Percentiles rank a stretch among this genome's conserved stretches.
Conservation (phyloP, 2,113 vertebrate genomes). For the Agapornis roseicollis region DNA sequence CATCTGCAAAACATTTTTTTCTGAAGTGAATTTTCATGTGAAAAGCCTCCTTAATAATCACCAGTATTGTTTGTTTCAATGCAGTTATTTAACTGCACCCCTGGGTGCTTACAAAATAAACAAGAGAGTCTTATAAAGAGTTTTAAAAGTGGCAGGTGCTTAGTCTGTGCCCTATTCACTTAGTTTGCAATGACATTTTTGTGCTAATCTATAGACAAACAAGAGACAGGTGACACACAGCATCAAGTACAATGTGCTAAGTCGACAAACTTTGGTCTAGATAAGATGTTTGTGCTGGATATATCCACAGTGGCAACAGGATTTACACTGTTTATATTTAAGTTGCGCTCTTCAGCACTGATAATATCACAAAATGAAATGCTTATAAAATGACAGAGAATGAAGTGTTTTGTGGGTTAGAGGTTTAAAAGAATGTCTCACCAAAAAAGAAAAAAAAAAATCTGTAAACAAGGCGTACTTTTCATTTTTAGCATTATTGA, state of each 20-base stretch:
- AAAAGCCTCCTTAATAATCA: slow-evolving; percentile 83
- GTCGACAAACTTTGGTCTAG: slow-evolving; percentile 60
- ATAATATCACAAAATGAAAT: background rate
- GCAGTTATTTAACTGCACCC: slow-evolving; percentile 85
- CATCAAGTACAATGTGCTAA: slow-evolving; percentile 63
- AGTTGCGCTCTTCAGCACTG: background rate
- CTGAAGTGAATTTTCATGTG: slow-evolving; percentile 82
- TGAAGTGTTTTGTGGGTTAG: background rate
- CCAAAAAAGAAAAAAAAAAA: background rate
- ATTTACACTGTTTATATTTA: slow-evolving; percentile 34
- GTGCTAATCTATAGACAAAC: slow-evolving; percentile 81
- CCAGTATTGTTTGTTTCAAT: slow-evolving; percentile 81
- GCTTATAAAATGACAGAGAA: background rate
- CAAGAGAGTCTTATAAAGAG: slow-evolving; percentile 86
- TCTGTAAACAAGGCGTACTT: background rate
- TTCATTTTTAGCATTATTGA: background rate
- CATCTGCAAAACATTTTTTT: slow-evolving; percentile 85
- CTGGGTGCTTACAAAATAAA: slow-evolving; percentile 84
- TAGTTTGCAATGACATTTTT: slow-evolving; percentile 76
- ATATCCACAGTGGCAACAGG: background rate
- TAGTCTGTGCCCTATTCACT: slow-evolving; percentile 85
- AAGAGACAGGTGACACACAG: slow-evolving; percentile 81
- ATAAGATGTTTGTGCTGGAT: slow-evolving; percentile 59
- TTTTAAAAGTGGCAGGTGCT: slow-evolving; percentile 93
- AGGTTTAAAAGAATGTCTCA: background rate